phyloP scores from a whole-genome alignment of 2,113 vertebrate genomes.

The Pangasianodon gigas region DNA sequence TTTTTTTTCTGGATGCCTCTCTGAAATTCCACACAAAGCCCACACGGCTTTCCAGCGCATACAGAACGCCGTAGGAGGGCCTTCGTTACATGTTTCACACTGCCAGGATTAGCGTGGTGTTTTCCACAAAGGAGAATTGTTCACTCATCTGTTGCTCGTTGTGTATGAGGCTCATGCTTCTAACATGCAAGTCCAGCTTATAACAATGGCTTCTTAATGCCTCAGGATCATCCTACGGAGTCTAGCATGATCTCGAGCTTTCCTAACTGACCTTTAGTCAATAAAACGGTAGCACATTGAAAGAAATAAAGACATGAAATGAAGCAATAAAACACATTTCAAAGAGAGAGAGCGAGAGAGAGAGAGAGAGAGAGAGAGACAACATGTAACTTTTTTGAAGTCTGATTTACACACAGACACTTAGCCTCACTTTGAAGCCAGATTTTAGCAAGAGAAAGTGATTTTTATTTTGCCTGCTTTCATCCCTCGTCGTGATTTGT shows the following conservation, averaged over 20 bases:
- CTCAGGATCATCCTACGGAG: neutral
- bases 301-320: slow-evolving; percentile 18
- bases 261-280: neutral
- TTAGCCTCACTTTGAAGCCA: slow-evolving; percentile 60
- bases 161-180: slow-evolving; percentile 32
- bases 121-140: slow-evolving; percentile 74
- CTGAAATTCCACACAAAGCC: slow-evolving; percentile 62
- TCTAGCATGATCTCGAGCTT: neutral
- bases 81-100: slow-evolving; percentile 73
- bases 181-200: slow-evolving; percentile 7
- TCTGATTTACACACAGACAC: neutral
- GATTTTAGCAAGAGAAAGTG: slow-evolving; percentile 61
- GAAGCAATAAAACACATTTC: slow-evolving; percentile 41
- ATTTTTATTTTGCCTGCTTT: slow-evolving; percentile 62
- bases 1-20: slow-evolving; percentile 43
- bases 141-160: slow-evolving; percentile 57
- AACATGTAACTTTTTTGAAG: slow-evolving; percentile 13
- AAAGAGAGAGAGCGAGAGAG: slow-evolving; percentile 8
- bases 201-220: slow-evolving; percentile 23
- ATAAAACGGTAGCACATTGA: neutral
- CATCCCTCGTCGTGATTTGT: slow-evolving; percentile 52
- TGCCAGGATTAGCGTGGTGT: slow-evolving; percentile 71
- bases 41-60: slow-evolving; percentile 60
- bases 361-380: slow-evolving; percentile 9
- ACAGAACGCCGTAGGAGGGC: slow-evolving; percentile 71